phyloP scores from a whole-genome alignment of 2,113 vertebrate species.

The Astur gentilis region DNA sequence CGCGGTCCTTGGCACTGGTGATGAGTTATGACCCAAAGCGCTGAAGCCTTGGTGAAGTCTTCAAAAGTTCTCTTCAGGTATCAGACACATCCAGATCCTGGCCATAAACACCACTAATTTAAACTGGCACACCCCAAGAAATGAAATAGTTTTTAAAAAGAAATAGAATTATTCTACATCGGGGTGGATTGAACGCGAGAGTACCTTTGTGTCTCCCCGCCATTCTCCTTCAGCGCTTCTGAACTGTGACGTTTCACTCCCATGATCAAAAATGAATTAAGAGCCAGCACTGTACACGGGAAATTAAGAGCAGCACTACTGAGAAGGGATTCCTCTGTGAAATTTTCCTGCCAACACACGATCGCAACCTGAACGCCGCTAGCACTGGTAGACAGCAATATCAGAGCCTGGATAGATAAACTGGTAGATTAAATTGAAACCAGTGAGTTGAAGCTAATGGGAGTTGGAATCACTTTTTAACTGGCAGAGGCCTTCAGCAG shows the following conservation, averaged over 20 bases:
- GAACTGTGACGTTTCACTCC: not conserved
- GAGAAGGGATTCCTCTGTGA: not conserved
- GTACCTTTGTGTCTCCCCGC: not conserved
- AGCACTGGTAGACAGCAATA: not conserved
- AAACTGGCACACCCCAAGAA: not conserved
- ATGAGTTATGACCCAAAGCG: not conserved
- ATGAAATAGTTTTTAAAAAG: not conserved
- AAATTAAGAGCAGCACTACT: not conserved
- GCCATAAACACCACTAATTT: not conserved
- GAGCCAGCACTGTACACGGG: not conserved
- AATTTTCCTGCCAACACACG: not conserved
- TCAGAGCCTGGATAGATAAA: not conserved
- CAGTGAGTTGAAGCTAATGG: not conserved
- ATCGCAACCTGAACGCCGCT: rapidly evolving
- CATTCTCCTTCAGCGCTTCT: not conserved
- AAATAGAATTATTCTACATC: not conserved
- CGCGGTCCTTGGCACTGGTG: not conserved
- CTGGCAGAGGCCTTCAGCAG: not conserved
- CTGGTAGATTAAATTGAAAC: not conserved
- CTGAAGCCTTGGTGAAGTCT: not conserved
- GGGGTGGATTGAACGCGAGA: not conserved
- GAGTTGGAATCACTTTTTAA: not conserved
- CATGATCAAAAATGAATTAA: not conserved
- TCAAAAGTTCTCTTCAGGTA: not conserved
- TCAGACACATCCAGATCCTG: not conserved